These are phyloP conservation scores for Canis aureus DNA, from an alignment of 2,113 vertebrate genomes.

Conservation along the genomic window DNA sequence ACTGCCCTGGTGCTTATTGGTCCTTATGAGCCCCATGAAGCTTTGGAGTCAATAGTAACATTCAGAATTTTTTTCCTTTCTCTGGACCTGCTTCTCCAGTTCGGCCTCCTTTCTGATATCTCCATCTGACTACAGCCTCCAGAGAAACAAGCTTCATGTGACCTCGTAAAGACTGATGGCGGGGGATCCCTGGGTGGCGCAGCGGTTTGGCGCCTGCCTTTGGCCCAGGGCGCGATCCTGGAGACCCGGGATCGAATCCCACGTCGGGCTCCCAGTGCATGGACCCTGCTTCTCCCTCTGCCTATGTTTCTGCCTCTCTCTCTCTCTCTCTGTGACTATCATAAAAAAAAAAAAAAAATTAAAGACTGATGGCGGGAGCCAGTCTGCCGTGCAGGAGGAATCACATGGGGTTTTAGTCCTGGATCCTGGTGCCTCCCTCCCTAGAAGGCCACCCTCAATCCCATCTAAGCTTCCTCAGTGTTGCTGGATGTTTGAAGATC, in stretches of 20 bases:
- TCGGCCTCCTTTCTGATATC: background rate
- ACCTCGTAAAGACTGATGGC: background rate
- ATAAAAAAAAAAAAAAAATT: no score
- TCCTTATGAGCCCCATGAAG: background rate
- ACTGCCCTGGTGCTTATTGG: background rate
- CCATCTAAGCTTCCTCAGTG: background rate
- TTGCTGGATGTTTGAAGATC: background rate
- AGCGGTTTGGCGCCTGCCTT: no score
- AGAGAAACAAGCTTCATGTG: background rate
- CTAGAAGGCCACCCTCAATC: background rate
- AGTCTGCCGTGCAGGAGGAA: background rate
- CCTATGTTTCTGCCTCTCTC: no score
- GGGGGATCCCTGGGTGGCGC: no score
- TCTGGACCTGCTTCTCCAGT: background rate
- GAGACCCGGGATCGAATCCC: no score
- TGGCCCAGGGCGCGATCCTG: no score
- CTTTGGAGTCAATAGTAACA: background rate
- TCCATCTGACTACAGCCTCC: conserved; percentile 3
- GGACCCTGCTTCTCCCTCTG: no score
- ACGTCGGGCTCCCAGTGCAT: no score
- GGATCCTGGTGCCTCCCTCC: background rate
- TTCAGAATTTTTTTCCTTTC: background rate
- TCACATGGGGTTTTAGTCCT: background rate
- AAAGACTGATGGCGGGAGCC: background rate
- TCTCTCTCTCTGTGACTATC: no score